These are phyloP conservation scores for Heliothis virescens DNA, from an alignment of 1,140 invertebrate species.

Conservation along the genomic window DNA sequence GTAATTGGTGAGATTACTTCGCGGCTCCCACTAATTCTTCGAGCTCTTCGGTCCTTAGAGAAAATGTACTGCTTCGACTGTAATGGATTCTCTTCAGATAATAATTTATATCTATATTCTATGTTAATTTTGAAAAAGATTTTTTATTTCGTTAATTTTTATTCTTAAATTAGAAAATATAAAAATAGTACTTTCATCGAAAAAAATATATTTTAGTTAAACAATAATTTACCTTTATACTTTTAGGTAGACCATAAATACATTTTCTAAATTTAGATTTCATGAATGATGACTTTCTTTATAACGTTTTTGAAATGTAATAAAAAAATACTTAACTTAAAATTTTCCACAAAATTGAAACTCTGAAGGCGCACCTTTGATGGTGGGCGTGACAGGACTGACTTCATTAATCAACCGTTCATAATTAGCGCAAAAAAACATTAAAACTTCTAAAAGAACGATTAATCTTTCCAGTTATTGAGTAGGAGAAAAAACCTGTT, in stretches of 20 bases:
- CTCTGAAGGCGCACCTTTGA: conserved; percentile 7
- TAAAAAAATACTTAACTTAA: neutral
- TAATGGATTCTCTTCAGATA: no score
- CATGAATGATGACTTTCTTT: no score
- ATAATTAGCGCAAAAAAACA: conserved; percentile 42
- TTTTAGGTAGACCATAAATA: neutral
- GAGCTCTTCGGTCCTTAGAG: neutral
- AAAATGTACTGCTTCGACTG: neutral
- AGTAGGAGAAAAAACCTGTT: neutral
- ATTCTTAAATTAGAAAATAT: no score
- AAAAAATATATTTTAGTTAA: no score
- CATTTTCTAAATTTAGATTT: no score
- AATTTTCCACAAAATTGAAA: conserved; percentile 19
- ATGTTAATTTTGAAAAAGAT: neutral
- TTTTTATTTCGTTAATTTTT: neutral
- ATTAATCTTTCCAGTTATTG: conserved; percentile 33
- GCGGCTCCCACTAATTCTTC: neutral
- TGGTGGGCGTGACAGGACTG: conserved; percentile 14
- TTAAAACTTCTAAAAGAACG: conserved; percentile 12
- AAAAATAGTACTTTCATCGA: no score
- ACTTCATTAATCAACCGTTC: conserved; percentile 43
- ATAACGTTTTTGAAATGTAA: neutral
- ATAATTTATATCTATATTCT: no score
- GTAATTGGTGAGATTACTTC: conserved; percentile 11
- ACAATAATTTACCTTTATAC: no score